Conservation (phyloP, 1,140 invertebrate genomes). For the Asobara japonica region DNA sequence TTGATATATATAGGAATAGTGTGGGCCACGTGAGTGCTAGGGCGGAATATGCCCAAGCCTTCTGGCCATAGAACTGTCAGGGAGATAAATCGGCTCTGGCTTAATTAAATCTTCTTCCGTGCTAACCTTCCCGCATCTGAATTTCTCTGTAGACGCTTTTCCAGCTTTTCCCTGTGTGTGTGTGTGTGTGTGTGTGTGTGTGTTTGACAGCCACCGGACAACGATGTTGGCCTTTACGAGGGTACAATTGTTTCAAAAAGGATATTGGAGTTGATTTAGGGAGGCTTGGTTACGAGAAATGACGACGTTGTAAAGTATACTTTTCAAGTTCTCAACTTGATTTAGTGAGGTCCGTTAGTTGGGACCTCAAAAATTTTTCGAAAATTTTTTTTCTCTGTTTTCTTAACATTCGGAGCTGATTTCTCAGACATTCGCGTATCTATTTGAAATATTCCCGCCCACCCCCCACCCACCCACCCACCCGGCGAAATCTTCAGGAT, state of each 20-base stretch:
- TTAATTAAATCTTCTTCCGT: slow-evolving; percentile 69
- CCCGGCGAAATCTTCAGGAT: slow-evolving; percentile 22
- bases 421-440: too few relatives aligned
- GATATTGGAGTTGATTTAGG: slow-evolving; percentile 62
- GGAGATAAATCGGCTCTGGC: slow-evolving; percentile 67
- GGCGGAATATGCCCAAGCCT: slow-evolving; percentile 40
- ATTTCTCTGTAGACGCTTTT: slow-evolving; percentile 42
- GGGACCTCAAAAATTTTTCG: too few relatives aligned
- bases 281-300: slow-evolving; percentile 23
- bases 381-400: too few relatives aligned
- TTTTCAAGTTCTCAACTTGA: too few relatives aligned
- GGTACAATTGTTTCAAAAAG: slow-evolving; percentile 65
- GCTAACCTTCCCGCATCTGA: slow-evolving; percentile 39
- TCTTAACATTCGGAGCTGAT: too few relatives aligned
- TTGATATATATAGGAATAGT: neutral
- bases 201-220: slow-evolving; percentile 17
- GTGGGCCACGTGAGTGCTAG: neutral
- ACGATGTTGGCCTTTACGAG: slow-evolving; percentile 34
- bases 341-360: too few relatives aligned
- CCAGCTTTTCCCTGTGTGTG: too few relatives aligned
- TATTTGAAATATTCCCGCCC: neutral
- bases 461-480: neutral
- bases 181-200: slow-evolving; percentile 31
- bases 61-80: slow-evolving; percentile 62
- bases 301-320: neutral